Evolutionary conservation across 2,113 vertebrate species (phyloP).

Genomic region (Leucopsar rothschildi): DNA sequence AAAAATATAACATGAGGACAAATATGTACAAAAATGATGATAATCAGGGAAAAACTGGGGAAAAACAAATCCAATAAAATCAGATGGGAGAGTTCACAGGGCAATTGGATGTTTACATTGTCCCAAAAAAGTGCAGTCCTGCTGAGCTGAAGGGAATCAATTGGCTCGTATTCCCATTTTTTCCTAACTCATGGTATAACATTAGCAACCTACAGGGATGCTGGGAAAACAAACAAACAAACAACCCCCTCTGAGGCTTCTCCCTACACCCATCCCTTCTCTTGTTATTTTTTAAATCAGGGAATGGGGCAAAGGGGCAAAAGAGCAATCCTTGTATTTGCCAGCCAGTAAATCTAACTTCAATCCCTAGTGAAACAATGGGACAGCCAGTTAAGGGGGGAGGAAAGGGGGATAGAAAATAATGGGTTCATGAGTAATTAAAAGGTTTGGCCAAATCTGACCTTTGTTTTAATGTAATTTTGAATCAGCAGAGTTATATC

Average conservation of each 20-base stretch:
- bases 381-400: background rate
- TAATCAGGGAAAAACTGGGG: background rate
- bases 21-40: background rate
- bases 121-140: background rate
- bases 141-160: background rate
- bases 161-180: background rate
- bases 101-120: background rate
- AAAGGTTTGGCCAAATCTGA: background rate
- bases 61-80: background rate
- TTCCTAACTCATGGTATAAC: background rate
- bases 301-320: background rate
- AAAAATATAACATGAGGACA: background rate
- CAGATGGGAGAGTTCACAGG: background rate
- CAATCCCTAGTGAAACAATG: constrained; percentile 1
- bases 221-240: background rate
- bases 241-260: background rate
- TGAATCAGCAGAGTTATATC: background rate
- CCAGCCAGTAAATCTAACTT: constrained; percentile 22
- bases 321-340: constrained; percentile 34
- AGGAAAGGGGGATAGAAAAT: background rate
- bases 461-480: background rate
- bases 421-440: constrained; percentile 1
- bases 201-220: background rate
- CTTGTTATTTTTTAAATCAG: constrained; percentile 5
- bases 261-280: background rate